Evolutionary conservation across 2,797 vertebrate species (phyloP).

Genomic region (Anguilla obscura): DNA sequence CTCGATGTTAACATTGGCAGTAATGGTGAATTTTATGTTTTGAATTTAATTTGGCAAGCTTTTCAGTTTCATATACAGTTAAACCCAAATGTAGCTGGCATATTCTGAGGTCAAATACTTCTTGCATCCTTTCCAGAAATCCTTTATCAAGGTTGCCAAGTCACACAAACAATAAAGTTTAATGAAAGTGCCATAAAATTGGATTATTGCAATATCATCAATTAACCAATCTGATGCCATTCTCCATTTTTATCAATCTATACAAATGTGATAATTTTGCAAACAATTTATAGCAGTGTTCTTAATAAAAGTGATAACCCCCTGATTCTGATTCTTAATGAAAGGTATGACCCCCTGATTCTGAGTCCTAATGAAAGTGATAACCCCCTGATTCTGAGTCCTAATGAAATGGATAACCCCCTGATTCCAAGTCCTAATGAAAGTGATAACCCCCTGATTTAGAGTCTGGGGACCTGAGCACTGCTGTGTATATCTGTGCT

Average conservation of each 20-base stretch:
- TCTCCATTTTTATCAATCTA: not conserved
- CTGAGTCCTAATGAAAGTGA: too few species aligned
- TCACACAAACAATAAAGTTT: not conserved
- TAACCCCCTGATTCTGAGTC: too few species aligned
- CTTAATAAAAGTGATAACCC: too few species aligned
- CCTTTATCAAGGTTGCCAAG: not conserved
- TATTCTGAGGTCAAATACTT: not conserved
- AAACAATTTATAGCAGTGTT: not conserved
- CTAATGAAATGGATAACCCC: too few species aligned
- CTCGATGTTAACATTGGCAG: constrained; percentile 13
- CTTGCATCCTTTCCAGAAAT: not conserved
- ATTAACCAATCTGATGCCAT: not conserved
- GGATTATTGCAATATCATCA: not conserved
- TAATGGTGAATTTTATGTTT: constrained; percentile 17
- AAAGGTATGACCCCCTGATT: too few species aligned
- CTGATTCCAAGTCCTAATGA: too few species aligned
- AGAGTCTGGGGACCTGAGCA: not conserved
- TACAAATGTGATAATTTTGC: not conserved
- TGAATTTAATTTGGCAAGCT: not conserved
- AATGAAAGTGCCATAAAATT: not conserved
- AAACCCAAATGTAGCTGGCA: constrained; percentile 9
- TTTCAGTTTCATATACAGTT: constrained; percentile 11
- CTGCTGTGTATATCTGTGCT: not conserved
- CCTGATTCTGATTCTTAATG: too few species aligned
- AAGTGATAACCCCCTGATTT: not conserved